These are phyloP conservation scores for Paradoxurus hermaphroditus DNA, from an alignment of 2,113 vertebrate genomes.

Conservation along the genomic window DNA sequence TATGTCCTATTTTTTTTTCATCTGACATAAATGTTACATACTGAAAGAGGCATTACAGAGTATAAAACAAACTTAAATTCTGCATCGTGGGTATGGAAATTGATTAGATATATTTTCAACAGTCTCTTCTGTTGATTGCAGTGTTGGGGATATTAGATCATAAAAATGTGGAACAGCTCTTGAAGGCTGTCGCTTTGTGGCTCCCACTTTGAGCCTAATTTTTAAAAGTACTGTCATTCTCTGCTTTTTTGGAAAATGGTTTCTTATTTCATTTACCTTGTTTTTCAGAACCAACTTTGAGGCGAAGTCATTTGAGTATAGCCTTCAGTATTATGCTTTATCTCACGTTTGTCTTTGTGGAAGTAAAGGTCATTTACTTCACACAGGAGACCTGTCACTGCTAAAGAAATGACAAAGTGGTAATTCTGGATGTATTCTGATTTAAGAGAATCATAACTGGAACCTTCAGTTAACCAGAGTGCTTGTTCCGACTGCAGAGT, in stretches of 20 bases:
- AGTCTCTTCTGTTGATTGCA: not conserved
- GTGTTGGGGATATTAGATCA: not conserved
- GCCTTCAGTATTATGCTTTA: not conserved
- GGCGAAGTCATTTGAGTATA: not conserved
- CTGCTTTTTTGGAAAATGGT: not conserved
- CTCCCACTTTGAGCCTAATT: not conserved
- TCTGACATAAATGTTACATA: not conserved
- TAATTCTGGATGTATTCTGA: not conserved
- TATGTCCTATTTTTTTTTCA: not conserved
- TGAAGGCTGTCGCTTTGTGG: not conserved
- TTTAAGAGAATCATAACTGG: too few species aligned
- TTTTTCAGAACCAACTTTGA: conserved; percentile 14
- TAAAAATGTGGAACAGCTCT: not conserved
- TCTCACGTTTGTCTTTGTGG: not conserved
- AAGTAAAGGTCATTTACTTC: conserved; percentile 13
- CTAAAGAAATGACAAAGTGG: conserved; percentile 30
- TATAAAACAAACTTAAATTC: not conserved
- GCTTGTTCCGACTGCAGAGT: not conserved
- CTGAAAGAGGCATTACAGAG: not conserved
- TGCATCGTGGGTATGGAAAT: not conserved
- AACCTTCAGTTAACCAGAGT: not conserved
- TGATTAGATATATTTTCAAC: not conserved
- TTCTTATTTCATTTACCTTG: conserved; percentile 1
- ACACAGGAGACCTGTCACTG: not conserved
- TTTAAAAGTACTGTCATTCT: not conserved